phyloP scores from a whole-genome alignment of 2,113 vertebrate genomes.

The Mus musculus region DNA sequence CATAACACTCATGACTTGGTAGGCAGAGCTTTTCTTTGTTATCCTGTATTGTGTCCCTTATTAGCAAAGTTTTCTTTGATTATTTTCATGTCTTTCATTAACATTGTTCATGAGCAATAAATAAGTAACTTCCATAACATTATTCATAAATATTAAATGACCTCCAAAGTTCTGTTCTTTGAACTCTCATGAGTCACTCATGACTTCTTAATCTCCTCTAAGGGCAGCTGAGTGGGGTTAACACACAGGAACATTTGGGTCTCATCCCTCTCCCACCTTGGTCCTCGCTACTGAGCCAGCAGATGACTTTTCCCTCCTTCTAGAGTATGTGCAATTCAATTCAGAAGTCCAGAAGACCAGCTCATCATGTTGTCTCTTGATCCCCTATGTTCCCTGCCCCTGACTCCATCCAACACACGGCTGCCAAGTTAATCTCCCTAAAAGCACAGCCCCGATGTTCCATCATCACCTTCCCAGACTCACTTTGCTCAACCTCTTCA shows the following conservation, averaged over 20 bases:
- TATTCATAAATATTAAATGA: background rate
- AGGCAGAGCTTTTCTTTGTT: background rate
- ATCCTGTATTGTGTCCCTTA: background rate
- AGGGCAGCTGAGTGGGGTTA: background rate
- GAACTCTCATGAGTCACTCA: background rate
- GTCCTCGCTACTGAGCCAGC: constrained; percentile 36
- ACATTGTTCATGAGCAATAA: background rate
- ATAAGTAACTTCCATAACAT: background rate
- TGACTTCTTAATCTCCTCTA: background rate
- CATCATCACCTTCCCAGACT: background rate
- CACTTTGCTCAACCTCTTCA: background rate
- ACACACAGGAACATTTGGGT: background rate
- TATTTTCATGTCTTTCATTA: background rate
- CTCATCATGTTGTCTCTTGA: background rate
- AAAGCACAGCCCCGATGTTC: background rate
- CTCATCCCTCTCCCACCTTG: background rate
- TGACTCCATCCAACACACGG: background rate
- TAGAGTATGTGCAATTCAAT: constrained; percentile 75
- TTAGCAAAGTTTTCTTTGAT: background rate
- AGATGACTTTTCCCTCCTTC: constrained; percentile 75
- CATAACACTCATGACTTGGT: background rate
- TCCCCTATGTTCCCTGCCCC: background rate
- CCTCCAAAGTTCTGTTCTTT: background rate
- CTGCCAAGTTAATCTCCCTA: constrained; percentile 57
- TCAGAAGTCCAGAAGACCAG: constrained; percentile 64